phyloP scores from a whole-genome alignment of 2,888 invertebrate species.

The Drosophila borborema region DNA sequence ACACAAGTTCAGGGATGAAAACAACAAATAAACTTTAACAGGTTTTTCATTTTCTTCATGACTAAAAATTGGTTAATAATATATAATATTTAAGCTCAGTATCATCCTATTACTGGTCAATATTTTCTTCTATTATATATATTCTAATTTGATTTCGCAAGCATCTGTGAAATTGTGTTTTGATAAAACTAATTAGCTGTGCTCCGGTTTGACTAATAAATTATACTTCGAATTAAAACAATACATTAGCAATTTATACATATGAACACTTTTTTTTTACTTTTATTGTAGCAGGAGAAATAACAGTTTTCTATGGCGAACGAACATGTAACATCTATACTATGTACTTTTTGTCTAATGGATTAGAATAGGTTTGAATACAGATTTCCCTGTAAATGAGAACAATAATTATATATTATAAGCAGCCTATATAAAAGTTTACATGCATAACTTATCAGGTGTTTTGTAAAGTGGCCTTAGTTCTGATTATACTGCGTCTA shows the following conservation, averaged over 20 bases:
- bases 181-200: too few relatives aligned
- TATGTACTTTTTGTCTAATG: background rate
- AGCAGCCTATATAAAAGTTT: background rate
- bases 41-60: too few relatives aligned
- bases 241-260: too few relatives aligned
- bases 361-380: slow-evolving; percentile 5
- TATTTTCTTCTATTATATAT: too few relatives aligned
- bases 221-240: too few relatives aligned
- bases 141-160: too few relatives aligned
- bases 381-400: slow-evolving; percentile 4
- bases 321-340: too few relatives aligned
- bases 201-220: too few relatives aligned
- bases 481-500: background rate
- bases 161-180: too few relatives aligned
- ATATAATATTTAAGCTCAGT: too few relatives aligned
- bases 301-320: background rate
- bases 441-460: slow-evolving; percentile 5
- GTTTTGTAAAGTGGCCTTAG: background rate
- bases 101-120: too few relatives aligned
- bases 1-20: background rate
- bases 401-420: background rate
- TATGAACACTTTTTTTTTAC: background rate
- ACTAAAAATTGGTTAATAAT: too few relatives aligned
- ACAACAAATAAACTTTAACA: background rate
- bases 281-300: background rate